Evolutionary conservation across 2,888 invertebrate species (phyloP), one percentile per base, ranked within the genome.

Genomic region (Lumbricus terrestris): DNA sequence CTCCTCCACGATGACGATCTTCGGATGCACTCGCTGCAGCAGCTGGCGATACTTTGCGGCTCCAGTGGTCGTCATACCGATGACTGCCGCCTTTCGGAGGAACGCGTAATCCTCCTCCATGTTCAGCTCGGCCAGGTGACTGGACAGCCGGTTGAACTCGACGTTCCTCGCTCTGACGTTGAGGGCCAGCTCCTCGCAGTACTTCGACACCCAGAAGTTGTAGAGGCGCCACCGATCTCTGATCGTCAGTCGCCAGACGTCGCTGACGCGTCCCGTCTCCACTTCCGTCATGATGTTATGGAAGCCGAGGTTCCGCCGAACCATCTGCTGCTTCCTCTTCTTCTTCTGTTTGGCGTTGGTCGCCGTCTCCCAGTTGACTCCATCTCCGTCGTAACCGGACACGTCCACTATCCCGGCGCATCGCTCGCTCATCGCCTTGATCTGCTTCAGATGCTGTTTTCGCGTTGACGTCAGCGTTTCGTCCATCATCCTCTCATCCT

Each of bases 1-100:
- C 95, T 98, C 98, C 94, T 98, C 98, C 0, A 98, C 97, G 34
- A 96, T 94, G 8, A 96, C 94, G 88, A 95, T 94, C 35, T 92
- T 92, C n/a, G 95, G 95, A 16, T 93, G 92, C 47, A 95, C 92
- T 37, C 93, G 92, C 88, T 93, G 93, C 54, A 94, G 92, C 11
- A 94, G 91, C n/a, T 91, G 83, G 33, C 93, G 93, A 90, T 94
- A 93, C 89, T 92, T 92, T 11, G 94, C 94, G 42, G 94, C 94
- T 20, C 93, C 93, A 1, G 94, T 94, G 42, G 94, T 94, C 38
- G 94, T 94, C 94, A 94, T 94, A 40, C 93, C 94, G 90, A 95
- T 93, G 0, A 94, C 93, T 37, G 92, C 91, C 1, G 93, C 92
- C 5, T 90, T 90, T 37, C 91, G 91, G 90, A 94, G 91, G 13